These are phyloP conservation scores for Austrolebias charrua DNA, from an alignment of 2,797 vertebrate genomes.

Conservation along the genomic window DNA sequence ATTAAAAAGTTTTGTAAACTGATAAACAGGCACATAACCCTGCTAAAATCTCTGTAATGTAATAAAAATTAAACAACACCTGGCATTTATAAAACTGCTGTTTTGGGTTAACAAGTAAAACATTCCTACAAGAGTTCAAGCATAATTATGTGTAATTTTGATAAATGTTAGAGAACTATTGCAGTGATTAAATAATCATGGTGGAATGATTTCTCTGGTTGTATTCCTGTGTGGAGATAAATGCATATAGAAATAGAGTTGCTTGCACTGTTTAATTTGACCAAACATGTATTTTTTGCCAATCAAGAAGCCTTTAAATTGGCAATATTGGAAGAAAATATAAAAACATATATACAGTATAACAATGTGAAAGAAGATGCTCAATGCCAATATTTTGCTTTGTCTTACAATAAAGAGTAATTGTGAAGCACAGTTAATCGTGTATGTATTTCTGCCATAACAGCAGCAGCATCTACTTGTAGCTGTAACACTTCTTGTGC, in stretches of 20 bases:
- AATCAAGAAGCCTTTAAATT: slow-evolving; percentile 22
- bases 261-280: neutral
- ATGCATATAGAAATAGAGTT: neutral
- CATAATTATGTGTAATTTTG: neutral
- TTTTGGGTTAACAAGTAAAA: neutral
- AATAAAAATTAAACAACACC: neutral
- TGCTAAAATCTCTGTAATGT: neutral
- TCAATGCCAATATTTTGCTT: slow-evolving; percentile 7
- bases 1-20: neutral
- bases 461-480: no score
- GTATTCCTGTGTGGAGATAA: slow-evolving; percentile 4
- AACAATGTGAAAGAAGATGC: neutral
- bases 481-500: no score
- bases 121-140: neutral
- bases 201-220: slow-evolving; percentile 1
- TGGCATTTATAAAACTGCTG: neutral
- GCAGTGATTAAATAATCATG: slow-evolving; percentile 3
- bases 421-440: no score
- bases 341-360: slow-evolving; percentile 9
- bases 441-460: no score
- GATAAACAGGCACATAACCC: neutral
- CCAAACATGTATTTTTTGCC: slow-evolving; percentile 16
- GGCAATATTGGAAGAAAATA: slow-evolving; percentile 18
- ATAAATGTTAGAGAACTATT: neutral
- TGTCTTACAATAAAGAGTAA: neutral